Evolutionary conservation across 1,140 invertebrate species (phyloP).

Genomic region (Paraescarpia echinospica): DNA sequence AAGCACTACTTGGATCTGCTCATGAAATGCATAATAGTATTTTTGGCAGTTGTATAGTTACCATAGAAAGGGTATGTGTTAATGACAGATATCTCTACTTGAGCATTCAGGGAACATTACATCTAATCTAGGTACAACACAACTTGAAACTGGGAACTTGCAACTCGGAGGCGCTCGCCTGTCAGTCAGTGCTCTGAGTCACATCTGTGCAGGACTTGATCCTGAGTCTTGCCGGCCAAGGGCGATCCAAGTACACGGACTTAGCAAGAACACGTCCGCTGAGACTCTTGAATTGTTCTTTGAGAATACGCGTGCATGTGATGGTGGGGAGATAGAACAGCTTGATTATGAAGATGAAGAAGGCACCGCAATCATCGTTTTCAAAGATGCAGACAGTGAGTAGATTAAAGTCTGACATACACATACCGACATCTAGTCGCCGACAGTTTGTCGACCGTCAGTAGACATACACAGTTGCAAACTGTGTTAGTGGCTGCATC

Average conservation of each 20-base stretch:
- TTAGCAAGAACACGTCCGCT: neutral
- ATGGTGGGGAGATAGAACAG: neutral
- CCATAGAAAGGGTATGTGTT: too few relatives aligned
- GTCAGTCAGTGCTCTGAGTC: neutral
- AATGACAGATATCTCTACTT: too few relatives aligned
- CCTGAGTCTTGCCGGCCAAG: neutral
- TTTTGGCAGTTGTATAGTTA: too few relatives aligned
- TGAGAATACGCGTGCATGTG: neutral
- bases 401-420: neutral
- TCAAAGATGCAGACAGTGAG: neutral
- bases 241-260: neutral
- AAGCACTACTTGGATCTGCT: too few relatives aligned
- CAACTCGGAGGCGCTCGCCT: neutral
- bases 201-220: neutral
- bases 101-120: too few relatives aligned
- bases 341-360: neutral
- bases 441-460: too few relatives aligned
- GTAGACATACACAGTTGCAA: too few relatives aligned
- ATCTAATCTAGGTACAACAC: neutral
- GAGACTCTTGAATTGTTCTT: neutral
- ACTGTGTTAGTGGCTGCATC: too few relatives aligned
- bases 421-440: neutral
- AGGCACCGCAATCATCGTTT: neutral
- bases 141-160: neutral
- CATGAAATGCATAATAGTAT: too few relatives aligned